These are phyloP conservation scores for Mesochorus sp. DNA, from an alignment of 2,888 invertebrate genomes.

Conservation along the genomic window DNA sequence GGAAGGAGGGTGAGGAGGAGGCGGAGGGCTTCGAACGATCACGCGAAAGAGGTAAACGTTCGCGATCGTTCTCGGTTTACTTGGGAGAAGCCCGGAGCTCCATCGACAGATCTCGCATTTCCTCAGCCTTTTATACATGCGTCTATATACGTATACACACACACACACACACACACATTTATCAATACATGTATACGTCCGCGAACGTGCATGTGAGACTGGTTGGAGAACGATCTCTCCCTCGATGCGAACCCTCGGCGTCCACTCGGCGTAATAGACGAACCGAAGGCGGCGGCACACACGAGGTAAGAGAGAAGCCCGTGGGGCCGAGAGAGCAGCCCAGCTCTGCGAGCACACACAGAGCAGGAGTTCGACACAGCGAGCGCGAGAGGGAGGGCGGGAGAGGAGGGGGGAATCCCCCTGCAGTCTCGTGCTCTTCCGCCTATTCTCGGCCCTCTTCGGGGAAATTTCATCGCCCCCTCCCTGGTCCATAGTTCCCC, in stretches of 20 bases:
- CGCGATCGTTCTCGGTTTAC: conserved; percentile 59
- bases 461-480: conserved; percentile 64
- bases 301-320: conserved; percentile 57
- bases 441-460: conserved; percentile 69
- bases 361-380: conserved; percentile 4
- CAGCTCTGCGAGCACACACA: neutral
- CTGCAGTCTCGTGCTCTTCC: conserved; percentile 67
- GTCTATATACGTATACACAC: neutral
- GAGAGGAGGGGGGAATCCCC: conserved; percentile 50
- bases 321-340: conserved; percentile 47
- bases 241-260: conserved; percentile 61
- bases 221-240: conserved; percentile 48
- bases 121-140: conserved; percentile 4
- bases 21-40: conserved; percentile 50
- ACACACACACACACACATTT: neutral
- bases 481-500: conserved; percentile 45
- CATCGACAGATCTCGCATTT: conserved; percentile 52
- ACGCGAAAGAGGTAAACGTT: conserved; percentile 63
- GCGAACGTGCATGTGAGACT: conserved; percentile 12
- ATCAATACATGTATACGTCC: conserved; percentile 1
- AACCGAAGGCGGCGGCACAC: conserved; percentile 50
- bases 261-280: conserved; percentile 62
- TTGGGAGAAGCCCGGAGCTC: conserved; percentile 51
- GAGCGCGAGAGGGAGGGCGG: conserved; percentile 32
- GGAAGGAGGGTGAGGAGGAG: neutral